Conservation (phyloP, 2,888 invertebrate genomes). For the Rhodophaea formosa region DNA sequence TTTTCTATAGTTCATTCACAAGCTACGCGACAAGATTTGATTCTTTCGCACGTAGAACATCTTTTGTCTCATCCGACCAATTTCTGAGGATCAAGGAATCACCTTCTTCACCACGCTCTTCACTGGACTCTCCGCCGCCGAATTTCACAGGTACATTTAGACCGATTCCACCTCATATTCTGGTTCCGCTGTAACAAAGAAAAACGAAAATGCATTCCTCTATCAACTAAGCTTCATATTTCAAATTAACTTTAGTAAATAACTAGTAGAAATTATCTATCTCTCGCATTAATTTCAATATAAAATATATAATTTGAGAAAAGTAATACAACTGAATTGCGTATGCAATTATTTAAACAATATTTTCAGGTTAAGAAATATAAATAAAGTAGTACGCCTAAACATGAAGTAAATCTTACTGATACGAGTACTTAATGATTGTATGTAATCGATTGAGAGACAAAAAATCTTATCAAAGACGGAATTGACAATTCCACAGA, state of each 20-base stretch:
- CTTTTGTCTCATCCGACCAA: slow-evolving; percentile 14
- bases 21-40: slow-evolving; percentile 20
- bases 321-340: too few species aligned
- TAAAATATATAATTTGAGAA: too few species aligned
- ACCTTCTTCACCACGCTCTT: slow-evolving; percentile 22
- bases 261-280: too few species aligned
- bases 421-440: too few species aligned
- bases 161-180: slow-evolving; percentile 75
- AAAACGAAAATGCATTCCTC: slow-evolving; percentile 37
- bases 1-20: slow-evolving; percentile 30
- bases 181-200: slow-evolving; percentile 69
- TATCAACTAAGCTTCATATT: not conserved
- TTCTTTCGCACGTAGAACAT: not conserved
- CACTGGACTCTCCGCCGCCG: slow-evolving; percentile 35
- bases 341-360: too few species aligned
- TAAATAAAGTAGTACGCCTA: too few species aligned
- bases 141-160: slow-evolving; percentile 66
- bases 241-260: not conserved
- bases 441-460: too few species aligned
- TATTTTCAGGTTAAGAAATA: too few species aligned
- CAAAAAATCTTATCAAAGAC: too few species aligned
- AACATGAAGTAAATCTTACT: too few species aligned
- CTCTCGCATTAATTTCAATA: too few species aligned
- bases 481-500: too few species aligned
- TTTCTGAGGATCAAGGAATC: slow-evolving; percentile 1